Percentiles rank a stretch among this genome's conserved stretches.
These are phyloP conservation scores for Acleris laterana DNA, from an alignment of 2,888 invertebrate species.

Conservation along the genomic window DNA sequence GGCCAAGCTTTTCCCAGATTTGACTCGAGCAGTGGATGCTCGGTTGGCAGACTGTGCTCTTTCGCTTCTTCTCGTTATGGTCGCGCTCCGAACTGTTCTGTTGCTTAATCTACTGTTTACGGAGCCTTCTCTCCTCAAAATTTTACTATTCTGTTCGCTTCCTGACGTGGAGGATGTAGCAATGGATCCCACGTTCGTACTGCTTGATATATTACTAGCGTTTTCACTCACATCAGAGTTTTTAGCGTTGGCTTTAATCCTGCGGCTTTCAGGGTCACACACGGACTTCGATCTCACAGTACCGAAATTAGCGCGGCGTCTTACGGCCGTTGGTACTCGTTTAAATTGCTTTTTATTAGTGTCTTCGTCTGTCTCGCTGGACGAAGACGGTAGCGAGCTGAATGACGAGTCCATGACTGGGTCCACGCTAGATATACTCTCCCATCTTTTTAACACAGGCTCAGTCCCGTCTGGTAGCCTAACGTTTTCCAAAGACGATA, in stretches of 20 bases:
- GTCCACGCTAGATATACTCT: conserved; percentile 88
- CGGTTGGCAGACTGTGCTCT: conserved; percentile 80
- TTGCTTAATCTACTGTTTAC: conserved; percentile 65
- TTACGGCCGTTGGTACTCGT: conserved; percentile 70
- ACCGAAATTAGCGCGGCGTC: conserved; percentile 71
- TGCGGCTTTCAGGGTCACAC: conserved; percentile 76
- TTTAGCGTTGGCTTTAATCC: conserved; percentile 53
- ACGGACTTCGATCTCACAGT: conserved; percentile 77
- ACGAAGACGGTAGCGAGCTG: conserved; percentile 83
- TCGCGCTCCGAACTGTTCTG: conserved; percentile 80
- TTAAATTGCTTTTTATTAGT: conserved; percentile 65
- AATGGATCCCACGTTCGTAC: conserved; percentile 72
- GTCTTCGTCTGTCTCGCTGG: conserved; percentile 79
- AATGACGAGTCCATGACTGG: conserved; percentile 88
- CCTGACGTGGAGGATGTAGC: conserved; percentile 78
- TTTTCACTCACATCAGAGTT: conserved; percentile 74
- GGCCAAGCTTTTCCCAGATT: conserved; percentile 79
- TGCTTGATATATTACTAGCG: conserved; percentile 73
- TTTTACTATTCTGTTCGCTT: conserved; percentile 72
- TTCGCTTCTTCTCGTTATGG: conserved; percentile 72
- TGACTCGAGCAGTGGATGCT: conserved; percentile 87
- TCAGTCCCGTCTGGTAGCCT: conserved; percentile 70
- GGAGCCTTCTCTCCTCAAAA: conserved; percentile 70
- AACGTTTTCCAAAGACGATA: conserved; percentile 85
- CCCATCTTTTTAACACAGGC: conserved; percentile 80